These are phyloP conservation scores for Potamarius usumacintae DNA, from an alignment of 2,113 vertebrate species.

Conservation along the genomic window DNA sequence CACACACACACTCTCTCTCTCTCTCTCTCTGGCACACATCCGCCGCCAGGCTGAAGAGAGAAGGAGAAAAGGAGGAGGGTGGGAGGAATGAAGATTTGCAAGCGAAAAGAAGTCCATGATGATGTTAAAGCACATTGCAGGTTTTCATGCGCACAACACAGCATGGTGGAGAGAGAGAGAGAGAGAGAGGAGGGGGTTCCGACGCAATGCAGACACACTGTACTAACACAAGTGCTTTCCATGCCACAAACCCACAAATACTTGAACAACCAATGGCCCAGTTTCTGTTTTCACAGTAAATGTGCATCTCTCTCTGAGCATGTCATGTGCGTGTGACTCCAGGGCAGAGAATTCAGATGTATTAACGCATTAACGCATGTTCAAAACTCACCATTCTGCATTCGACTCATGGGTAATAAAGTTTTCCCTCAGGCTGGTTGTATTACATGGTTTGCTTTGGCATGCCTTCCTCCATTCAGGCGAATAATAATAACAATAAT, in stretches of 20 bases:
- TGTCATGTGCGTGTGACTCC: not conserved
- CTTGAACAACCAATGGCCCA: constrained; percentile 35
- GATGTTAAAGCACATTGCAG: constrained; percentile 63
- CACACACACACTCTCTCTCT: not conserved
- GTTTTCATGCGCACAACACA: constrained; percentile 56
- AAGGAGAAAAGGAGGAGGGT: constrained; percentile 50
- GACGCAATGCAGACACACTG: constrained; percentile 79
- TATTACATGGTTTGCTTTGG: not conserved
- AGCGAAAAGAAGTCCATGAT: constrained; percentile 49
- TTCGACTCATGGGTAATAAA: not conserved
- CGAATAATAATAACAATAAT: not conserved
- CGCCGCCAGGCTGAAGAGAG: constrained; percentile 38
- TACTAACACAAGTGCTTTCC: constrained; percentile 60
- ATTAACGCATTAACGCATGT: not conserved
- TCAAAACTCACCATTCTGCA: not conserved
- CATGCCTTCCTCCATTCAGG: not conserved
- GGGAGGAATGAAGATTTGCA: constrained; percentile 51
- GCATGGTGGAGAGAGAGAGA: constrained; percentile 34
- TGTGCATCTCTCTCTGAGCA: not conserved
- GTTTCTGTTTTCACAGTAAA: constrained; percentile 14
- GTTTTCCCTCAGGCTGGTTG: not conserved
- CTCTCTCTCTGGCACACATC: not conserved
- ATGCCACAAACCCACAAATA: constrained; percentile 38
- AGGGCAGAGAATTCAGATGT: not conserved
- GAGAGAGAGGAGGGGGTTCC: constrained; percentile 58